These are phyloP conservation scores for Gambusia yucatana DNA, from an alignment of 2,797 vertebrate genomes.

Conservation along the genomic window DNA sequence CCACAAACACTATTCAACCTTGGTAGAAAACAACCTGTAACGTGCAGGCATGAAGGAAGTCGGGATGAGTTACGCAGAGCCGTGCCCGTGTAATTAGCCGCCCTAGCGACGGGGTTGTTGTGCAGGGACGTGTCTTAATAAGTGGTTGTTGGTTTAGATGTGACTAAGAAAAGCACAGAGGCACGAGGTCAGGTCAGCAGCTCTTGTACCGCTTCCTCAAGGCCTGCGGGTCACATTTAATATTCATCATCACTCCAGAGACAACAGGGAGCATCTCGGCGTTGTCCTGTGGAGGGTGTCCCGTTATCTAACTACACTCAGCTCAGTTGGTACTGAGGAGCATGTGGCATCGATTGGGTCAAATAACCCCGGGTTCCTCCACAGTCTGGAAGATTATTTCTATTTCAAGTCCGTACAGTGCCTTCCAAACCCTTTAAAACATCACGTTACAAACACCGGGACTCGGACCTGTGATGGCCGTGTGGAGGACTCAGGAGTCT, in stretches of 20 bases:
- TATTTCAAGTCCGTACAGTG: not conserved
- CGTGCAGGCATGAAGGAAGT: slow-evolving; percentile 8
- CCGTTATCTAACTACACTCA: not conserved
- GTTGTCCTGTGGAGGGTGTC: slow-evolving; percentile 7
- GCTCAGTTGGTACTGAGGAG: not conserved
- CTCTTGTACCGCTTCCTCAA: slow-evolving; percentile 8
- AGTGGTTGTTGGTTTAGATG: slow-evolving; percentile 33
- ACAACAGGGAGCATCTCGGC: slow-evolving; percentile 4
- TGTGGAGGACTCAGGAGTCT: no score
- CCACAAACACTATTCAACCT: slow-evolving; percentile 11
- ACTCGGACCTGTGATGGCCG: no score
- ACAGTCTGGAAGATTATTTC: not conserved
- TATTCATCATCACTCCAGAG: slow-evolving; percentile 46
- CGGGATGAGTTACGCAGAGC: slow-evolving; percentile 19
- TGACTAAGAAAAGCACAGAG: slow-evolving; percentile 46
- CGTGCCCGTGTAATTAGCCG: slow-evolving; percentile 53
- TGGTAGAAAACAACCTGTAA: slow-evolving; percentile 32
- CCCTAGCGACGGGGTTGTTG: slow-evolving; percentile 41
- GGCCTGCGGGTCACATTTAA: slow-evolving; percentile 30
- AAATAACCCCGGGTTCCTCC: not conserved
- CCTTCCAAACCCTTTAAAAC: not conserved
- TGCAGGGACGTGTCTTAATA: slow-evolving; percentile 47
- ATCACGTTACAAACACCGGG: no score
- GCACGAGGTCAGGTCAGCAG: slow-evolving; percentile 38
- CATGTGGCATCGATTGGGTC: not conserved